Conservation (phyloP, 1,140 invertebrate species). For the Apis florea region DNA sequence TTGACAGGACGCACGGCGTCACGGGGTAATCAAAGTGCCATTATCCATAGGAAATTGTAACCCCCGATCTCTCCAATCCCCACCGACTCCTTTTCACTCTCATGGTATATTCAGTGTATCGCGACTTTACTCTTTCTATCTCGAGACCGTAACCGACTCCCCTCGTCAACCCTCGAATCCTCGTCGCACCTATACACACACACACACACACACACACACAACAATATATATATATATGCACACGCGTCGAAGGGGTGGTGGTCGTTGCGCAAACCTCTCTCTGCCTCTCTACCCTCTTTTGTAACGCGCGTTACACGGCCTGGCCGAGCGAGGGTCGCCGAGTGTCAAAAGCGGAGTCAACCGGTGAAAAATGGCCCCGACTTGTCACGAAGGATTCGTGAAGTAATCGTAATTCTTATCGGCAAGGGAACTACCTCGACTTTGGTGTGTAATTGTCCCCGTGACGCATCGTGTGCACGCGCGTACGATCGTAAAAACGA, state of each 20-base stretch:
- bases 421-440: too few species aligned
- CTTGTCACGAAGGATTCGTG: constrained; percentile 55
- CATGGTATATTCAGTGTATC: constrained; percentile 19
- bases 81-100: constrained; percentile 32
- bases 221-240: too few species aligned
- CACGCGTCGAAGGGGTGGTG: constrained; percentile 40
- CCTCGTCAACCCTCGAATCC: background rate
- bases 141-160: background rate
- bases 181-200: background rate
- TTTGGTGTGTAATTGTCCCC: background rate
- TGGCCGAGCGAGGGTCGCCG: constrained; percentile 59
- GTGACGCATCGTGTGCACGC: too few species aligned
- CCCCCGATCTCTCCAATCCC: constrained; percentile 54
- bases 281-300: constrained; percentile 34
- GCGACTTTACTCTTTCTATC: constrained; percentile 33
- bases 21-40: constrained; percentile 79
- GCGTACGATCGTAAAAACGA: background rate
- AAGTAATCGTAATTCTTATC: constrained; percentile 31
- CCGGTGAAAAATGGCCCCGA: constrained; percentile 72
- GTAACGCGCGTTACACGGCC: constrained; percentile 48
- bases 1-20: constrained; percentile 76
- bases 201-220: too few species aligned
- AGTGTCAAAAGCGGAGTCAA: constrained; percentile 75
- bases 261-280: constrained; percentile 61
- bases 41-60: constrained; percentile 80